Base-by-base conservation (phyloP, 2,888 invertebrate species). In the Pyrgus malvae region DNA sequence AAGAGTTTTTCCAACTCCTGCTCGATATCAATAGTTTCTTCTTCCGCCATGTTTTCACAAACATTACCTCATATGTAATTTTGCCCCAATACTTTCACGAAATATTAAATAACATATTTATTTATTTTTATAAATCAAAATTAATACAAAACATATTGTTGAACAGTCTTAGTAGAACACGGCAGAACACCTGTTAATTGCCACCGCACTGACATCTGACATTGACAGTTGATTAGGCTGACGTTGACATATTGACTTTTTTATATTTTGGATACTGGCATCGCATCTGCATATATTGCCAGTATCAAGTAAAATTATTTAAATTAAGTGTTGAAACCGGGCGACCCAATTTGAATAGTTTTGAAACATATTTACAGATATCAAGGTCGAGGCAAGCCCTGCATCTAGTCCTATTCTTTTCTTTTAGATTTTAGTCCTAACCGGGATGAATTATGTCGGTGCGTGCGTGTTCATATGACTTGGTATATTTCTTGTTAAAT, bases 1-100 rank as follows among this genome's bases (percentile, higher is more conserved):
- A 92, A 66, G 53, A 91, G 79, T 51, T 90, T 76, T 58, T 83
- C 83, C 60, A 92, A 80, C 65, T 91, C 89, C 61, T 86, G 79
- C 57, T 90, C 84, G 61, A 92, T 80, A 66, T 91, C 91, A 65
- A 83, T 64, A 58, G 60, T 68, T 65, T 80, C 83, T 65, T 82
- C 81, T 59, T 81, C 80, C 45, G 83, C 72, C 87, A 87, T 87
- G 65, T 72, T 79, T 58, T 35, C 55, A 57, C 35, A 62, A 48
- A 64, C 76, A 80, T 81, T 60, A 72, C 75, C 66, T 62, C 45
- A 19, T 53, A 48, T 53, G 40, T 58, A 48, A 38, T 29, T 49
- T 27, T 56, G 57, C 33, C 33, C 59, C 25, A 63, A 62, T 60
- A 31, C 9, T 19, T 37, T 14, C 29, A 49, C 14, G 37, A 29